Evolutionary conservation across 2,113 vertebrate genomes (phyloP), one percentile per base, ranked within the genome.

Genomic region (Ramphastos sulfuratus): DNA sequence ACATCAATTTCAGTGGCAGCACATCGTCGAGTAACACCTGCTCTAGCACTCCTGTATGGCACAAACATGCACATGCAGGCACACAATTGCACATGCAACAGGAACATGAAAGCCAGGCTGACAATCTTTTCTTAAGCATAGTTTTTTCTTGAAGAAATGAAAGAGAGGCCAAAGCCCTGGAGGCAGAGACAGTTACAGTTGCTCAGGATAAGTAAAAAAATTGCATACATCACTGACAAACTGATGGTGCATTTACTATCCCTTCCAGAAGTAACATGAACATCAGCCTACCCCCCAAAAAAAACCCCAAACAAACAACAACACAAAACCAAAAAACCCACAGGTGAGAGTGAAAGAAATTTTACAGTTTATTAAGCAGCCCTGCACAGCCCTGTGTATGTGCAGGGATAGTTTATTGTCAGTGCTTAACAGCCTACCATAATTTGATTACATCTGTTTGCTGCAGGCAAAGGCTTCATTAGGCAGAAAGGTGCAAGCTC

Each of bases 11-110:
- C 87, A 52, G 73, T 58, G 86, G 90, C 74, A 91, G 31, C 78
- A 78, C 58, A 66, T 81, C 81, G 79, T 76, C 60, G 84, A 73
- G 52, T 63, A 93, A 84, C 90, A 92, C 89, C 86, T 95, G 87
- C 78, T 91, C 55, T 65, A 80, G 72, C 37, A 60, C 69, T 30
- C 13, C 74, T 81, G 0, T 52, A 20, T 7, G 4, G 3, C 73
- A 77, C 3, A 4, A 58, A 58, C 20, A 1, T 1, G 1, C 52
- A 25, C 55, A 25, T 1, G 2, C 37, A 69, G 1, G 4, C 73
- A 58, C 60, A 63, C 64, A 89, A 89, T 74, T 64, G 65, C 46
- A 59, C 48, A 15, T 12, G 70, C 87, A 93, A 78, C 27, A 50
- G 66, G 71, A 20, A 63, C 66, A 88, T 28, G 31, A 71, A 91